A percentile compares a stretch with the other conserved stretches of the same genome.
Conservation (phyloP, 2,888 invertebrate genomes). For the Dioctria linearis region DNA sequence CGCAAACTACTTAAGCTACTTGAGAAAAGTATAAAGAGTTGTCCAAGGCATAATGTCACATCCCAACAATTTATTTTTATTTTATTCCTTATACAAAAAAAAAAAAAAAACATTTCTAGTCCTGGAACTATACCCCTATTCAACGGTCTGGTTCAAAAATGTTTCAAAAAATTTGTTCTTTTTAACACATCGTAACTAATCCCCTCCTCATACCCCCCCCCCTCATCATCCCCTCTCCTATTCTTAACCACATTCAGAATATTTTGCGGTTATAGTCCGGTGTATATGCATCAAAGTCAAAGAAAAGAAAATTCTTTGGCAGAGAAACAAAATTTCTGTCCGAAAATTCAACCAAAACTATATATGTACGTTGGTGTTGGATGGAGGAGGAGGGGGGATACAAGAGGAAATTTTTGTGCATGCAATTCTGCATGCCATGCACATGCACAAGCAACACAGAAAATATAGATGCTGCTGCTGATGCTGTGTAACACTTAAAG, state of each 20-base stretch:
- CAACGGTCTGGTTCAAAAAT: not conserved
- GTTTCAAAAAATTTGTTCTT: too few species aligned
- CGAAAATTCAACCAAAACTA: conserved; percentile 9
- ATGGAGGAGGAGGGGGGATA: too few species aligned
- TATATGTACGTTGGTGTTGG: not conserved
- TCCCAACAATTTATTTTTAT: conserved; percentile 16
- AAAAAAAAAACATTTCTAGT: not conserved
- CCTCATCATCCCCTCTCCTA: not conserved
- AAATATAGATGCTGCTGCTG: conserved; percentile 9
- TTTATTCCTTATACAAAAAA: not conserved
- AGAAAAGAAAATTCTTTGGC: conserved; percentile 7
- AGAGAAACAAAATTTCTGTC: not conserved
- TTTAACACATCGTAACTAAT: not conserved
- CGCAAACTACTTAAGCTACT: conserved; percentile 29
- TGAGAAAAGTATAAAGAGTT: not conserved
- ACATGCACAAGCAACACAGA: not conserved
- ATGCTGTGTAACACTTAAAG: conserved; percentile 10
- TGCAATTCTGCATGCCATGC: conserved; percentile 35
- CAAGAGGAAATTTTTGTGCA: not conserved
- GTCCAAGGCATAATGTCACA: conserved; percentile 2
- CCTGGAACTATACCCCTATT: conserved; percentile 6
- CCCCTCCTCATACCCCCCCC: not conserved
- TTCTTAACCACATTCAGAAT: conserved; percentile 22
- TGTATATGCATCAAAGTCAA: conserved; percentile 16
- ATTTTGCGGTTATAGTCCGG: conserved; percentile 10